Evolutionary conservation across 2,888 invertebrate genomes (phyloP).

Genomic region (Panopea generosa): DNA sequence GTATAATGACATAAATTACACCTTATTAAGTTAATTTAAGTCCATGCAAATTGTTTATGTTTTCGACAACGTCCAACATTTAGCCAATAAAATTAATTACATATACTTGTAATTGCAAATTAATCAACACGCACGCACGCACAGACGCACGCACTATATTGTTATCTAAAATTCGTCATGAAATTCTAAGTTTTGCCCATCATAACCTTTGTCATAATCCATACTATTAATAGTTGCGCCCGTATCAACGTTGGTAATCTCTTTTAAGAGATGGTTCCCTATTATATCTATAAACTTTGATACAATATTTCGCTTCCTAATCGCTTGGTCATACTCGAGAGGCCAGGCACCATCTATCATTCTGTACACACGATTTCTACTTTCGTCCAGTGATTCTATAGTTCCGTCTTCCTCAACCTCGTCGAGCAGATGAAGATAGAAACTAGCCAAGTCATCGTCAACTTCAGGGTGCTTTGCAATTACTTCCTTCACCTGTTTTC

Average conservation of each 20-base stretch:
- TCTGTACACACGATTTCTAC: slow-evolving; percentile 38
- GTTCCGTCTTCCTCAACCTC: slow-evolving; percentile 42
- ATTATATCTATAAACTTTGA: slow-evolving; percentile 45
- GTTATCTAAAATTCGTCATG: slow-evolving; percentile 45
- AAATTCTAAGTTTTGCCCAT: slow-evolving; percentile 25
- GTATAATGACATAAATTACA: no score
- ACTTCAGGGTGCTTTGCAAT: slow-evolving; percentile 18
- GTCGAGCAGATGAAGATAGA: slow-evolving; percentile 34
- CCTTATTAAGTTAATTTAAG: no score
- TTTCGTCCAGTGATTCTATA: slow-evolving; percentile 43
- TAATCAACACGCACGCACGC: no score
- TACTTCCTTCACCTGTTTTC: slow-evolving; percentile 17
- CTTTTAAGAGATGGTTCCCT: slow-evolving; percentile 37
- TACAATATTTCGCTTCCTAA: slow-evolving; percentile 43
- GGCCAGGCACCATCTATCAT: slow-evolving; percentile 28
- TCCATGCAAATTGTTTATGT: no score
- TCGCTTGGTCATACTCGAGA: slow-evolving; percentile 30
- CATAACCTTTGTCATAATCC: not conserved
- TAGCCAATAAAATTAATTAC: no score
- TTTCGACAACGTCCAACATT: no score
- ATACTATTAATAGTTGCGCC: not conserved
- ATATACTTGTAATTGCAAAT: no score
- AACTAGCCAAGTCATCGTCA: slow-evolving; percentile 22
- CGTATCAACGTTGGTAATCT: slow-evolving; percentile 22
- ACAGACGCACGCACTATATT: no score